These are phyloP conservation scores for Diploscapter pachys DNA, from an alignment of 1,140 invertebrate species.

Conservation along the genomic window DNA sequence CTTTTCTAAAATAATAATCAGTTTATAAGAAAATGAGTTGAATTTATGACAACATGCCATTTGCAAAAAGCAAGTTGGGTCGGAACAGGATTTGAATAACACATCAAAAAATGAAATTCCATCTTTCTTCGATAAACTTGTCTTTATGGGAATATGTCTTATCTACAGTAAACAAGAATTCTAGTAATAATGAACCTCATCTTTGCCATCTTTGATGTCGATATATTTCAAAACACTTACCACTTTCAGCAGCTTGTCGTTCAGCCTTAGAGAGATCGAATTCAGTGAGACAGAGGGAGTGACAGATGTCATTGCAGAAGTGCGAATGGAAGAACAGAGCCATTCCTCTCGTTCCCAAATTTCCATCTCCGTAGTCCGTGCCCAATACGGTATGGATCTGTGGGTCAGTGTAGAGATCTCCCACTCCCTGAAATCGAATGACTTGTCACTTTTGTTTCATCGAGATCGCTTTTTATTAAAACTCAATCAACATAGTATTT, in stretches of 20 bases:
- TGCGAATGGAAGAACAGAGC: conserved; percentile 68
- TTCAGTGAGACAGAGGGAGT: conserved; percentile 62
- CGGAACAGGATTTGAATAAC: background rate
- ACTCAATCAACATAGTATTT: too few relatives aligned
- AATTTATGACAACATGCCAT: too few relatives aligned
- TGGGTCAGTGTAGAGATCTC: conserved; percentile 68
- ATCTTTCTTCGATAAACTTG: conserved; percentile 2
- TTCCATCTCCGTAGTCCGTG: conserved; percentile 66
- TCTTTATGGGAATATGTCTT: background rate
- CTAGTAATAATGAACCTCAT: background rate
- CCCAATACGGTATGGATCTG: conserved; percentile 66
- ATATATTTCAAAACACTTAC: conserved; percentile 16
- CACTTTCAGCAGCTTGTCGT: conserved; percentile 8
- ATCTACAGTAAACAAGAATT: background rate
- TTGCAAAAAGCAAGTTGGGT: too few relatives aligned
- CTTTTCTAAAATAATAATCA: too few relatives aligned
- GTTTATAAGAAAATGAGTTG: too few relatives aligned
- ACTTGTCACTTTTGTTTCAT: too few relatives aligned
- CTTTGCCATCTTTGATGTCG: background rate
- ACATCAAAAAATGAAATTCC: conserved; percentile 19
- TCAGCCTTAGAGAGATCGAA: conserved; percentile 63
- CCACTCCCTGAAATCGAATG: conserved; percentile 61
- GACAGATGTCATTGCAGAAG: conserved; percentile 66
- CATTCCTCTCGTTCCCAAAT: conserved; percentile 67
- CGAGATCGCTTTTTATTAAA: too few relatives aligned